Base-by-base conservation (phyloP, 2,888 invertebrate genomes). In the Lasioglossum oenotherae region DNA sequence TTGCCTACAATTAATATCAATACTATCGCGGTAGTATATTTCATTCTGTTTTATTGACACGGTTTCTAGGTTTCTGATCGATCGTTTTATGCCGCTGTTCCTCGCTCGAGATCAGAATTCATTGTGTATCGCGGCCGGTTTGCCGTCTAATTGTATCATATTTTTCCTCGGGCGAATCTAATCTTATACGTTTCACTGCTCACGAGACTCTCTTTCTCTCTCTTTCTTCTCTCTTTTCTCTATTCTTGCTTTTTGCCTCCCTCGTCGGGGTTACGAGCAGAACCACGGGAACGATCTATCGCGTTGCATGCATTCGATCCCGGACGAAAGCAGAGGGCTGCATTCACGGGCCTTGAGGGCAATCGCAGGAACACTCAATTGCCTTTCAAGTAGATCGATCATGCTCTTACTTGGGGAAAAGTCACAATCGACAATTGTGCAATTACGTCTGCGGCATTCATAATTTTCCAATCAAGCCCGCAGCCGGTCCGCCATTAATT, bases 301-400 rank as follows among this genome's bases (percentile, higher is more conserved):
- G 84, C 53, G 57, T 75, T 76, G 78, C 78, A 78, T 76, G 78
- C 46, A 75, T 76, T 84, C 77, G 86, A 81, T 78, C 35, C 80
- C 73, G 38, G 80, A 75, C 80, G 75, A 78, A 78, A 78, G 78
- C 53, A 27, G 80, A 84, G 80, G 84, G 84, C 74, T 44, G 80
- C 85, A 73, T 86, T 86, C 80, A 84, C 41, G 75, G 75, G 69
- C 38, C 78, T 84, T 49, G 84, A 81, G 86, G 80, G 86, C 84
- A 82, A 87, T 87, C 82, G 82, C 86, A 85, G 88, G 88, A 88
- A 84, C 82, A 84, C 84, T 87, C 88, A 87, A 88, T 88, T 87
- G 88, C 82, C 73, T 87, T 87, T 84, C 88, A 78, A 88, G 88
- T 86, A 84, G 87, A 82, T 88, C 88, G 82, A 87, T 82, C 80